phyloP scores from a whole-genome alignment of 2,888 invertebrate genomes.

The Dicroscelio sp. region DNA sequence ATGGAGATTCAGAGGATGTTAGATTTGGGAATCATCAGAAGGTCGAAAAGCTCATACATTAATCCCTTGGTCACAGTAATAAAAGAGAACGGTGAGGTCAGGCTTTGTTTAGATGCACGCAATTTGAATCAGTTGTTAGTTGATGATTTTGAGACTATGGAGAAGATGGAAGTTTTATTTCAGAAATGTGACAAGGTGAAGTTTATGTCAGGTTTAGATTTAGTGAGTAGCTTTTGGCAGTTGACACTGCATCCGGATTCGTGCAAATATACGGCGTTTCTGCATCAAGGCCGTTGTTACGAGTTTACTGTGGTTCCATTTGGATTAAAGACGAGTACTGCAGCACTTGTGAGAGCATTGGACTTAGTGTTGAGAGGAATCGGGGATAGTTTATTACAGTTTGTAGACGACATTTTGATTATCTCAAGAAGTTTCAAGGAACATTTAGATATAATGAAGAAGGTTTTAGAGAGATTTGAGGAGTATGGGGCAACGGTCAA shows the following conservation, averaged over 20 bases:
- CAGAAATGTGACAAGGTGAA: background rate
- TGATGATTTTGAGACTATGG: conserved; percentile 20
- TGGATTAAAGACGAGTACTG: too few species aligned
- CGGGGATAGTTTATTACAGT: background rate
- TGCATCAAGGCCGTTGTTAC: background rate
- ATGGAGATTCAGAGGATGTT: background rate
- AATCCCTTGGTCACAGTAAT: conserved; percentile 10
- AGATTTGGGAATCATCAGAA: conserved; percentile 10
- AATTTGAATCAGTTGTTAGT: conserved; percentile 1
- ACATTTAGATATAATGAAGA: background rate
- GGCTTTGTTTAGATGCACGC: conserved; percentile 44
- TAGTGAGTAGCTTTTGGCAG: conserved; percentile 11
- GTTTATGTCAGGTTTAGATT: background rate
- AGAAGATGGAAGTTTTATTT: background rate
- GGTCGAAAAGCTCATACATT: conserved; percentile 20
- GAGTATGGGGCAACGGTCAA: background rate
- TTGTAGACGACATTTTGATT: conserved; percentile 5
- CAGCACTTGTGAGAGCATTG: background rate
- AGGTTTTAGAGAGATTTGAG: conserved; percentile 12
- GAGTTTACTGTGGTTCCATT: conserved; percentile 30
- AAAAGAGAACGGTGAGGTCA: background rate
- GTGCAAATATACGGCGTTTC: conserved; percentile 11
- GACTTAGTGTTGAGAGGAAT: background rate
- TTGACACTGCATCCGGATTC: conserved; percentile 4
- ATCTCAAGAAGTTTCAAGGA: background rate